Percentiles rank a stretch among this genome's conserved stretches.
Evolutionary conservation across 1,140 invertebrate species (phyloP).

Genomic region (Drosophila tropicalis): DNA sequence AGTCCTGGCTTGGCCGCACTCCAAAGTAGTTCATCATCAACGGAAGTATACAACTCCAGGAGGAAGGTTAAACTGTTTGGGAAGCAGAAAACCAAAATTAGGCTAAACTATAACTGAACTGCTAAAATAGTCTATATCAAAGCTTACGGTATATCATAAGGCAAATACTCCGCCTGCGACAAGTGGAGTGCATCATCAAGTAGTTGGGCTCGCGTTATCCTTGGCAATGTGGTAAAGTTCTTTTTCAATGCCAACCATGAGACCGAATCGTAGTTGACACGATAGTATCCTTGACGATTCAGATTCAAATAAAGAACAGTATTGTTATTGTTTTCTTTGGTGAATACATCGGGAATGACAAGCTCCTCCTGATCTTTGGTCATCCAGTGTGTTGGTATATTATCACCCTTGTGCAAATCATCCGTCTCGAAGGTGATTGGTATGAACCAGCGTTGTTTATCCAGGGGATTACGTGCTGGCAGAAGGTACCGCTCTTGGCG

Average conservation of each 20-base stretch:
- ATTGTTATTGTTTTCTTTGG: conserved; percentile 38
- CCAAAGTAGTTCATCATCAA: conserved; percentile 77
- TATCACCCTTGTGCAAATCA: conserved; percentile 58
- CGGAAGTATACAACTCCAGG: conserved; percentile 61
- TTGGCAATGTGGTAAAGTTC: conserved; percentile 84
- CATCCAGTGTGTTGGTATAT: conserved; percentile 75
- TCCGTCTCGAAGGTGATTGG: conserved; percentile 85
- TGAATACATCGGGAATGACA: conserved; percentile 60
- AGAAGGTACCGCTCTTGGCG: conserved; percentile 74
- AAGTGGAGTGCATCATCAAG: conserved; percentile 93
- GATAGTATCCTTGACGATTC: conserved; percentile 86
- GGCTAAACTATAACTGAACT: too few species aligned
- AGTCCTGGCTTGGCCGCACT: conserved; percentile 68
- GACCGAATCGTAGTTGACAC: conserved; percentile 89
- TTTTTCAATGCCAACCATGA: conserved; percentile 88
- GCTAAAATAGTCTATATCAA: background rate
- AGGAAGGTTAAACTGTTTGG: conserved; percentile 83
- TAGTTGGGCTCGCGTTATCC: conserved; percentile 90
- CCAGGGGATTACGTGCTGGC: conserved; percentile 50
- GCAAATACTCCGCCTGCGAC: conserved; percentile 86
- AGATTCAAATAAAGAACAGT: conserved; percentile 75
- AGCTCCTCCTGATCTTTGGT: conserved; percentile 60
- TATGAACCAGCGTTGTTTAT: conserved; percentile 84
- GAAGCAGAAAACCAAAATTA: too few species aligned
- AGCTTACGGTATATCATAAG: conserved; percentile 85